Evolutionary conservation across 2,797 vertebrate genomes (phyloP).

Genomic region (Leptoclinus maculatus): DNA sequence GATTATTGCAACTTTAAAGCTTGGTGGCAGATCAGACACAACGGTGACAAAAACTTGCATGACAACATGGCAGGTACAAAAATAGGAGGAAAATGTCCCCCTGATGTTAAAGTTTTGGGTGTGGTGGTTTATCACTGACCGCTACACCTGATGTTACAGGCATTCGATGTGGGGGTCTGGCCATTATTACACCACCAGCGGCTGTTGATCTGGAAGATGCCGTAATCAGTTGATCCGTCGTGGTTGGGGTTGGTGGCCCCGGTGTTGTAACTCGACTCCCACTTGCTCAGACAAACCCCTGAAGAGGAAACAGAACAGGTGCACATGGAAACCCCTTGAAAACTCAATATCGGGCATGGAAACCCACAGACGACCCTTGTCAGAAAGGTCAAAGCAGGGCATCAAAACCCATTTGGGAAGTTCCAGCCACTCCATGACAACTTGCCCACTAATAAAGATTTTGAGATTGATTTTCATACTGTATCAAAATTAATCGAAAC

Average conservation of each 20-base stretch:
- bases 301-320: slow-evolving; percentile 12
- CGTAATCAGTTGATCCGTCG: slow-evolving; percentile 79
- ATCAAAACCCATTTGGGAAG: background rate
- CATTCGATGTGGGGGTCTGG: slow-evolving; percentile 15
- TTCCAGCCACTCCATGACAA: background rate
- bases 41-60: background rate
- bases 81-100: background rate
- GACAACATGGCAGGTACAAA: background rate
- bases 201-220: slow-evolving; percentile 87
- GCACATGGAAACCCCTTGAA: background rate
- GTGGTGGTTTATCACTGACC: slow-evolving; percentile 61
- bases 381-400: background rate
- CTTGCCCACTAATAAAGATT: background rate
- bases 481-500: background rate
- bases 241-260: slow-evolving; percentile 67
- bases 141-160: slow-evolving; percentile 73
- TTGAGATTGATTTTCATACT: background rate
- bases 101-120: background rate
- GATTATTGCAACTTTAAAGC: background rate
- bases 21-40: background rate
- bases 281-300: slow-evolving; percentile 84
- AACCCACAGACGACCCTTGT: background rate
- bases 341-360: no score
- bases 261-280: slow-evolving; percentile 72
- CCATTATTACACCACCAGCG: slow-evolving; percentile 81